A percentile compares a stretch with the other conserved stretches of the same genome.
Evolutionary conservation across 2,113 vertebrate species (phyloP).

Genomic region (Cochlearius cochlearius): DNA sequence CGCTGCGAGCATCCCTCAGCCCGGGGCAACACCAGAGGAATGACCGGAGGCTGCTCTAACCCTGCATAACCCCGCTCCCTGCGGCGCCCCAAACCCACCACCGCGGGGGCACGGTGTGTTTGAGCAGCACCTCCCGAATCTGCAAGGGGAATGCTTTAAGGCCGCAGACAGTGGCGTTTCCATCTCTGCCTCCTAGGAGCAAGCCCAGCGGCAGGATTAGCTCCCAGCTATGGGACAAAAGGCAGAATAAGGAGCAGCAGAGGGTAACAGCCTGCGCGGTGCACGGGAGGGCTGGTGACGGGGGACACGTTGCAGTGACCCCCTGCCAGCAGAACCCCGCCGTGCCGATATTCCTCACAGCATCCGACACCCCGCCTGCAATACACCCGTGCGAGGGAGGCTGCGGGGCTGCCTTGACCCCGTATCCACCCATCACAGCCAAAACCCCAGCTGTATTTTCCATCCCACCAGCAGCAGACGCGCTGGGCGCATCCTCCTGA

Average conservation of each 20-base stretch:
- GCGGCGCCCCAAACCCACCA: neutral
- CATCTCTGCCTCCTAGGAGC: neutral
- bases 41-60: neutral
- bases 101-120: accelerated
- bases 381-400: neutral
- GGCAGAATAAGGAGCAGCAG: neutral
- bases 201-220: neutral
- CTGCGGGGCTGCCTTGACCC: neutral
- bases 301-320: neutral
- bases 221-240: neutral
- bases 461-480: neutral
- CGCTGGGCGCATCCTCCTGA: neutral
- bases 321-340: neutral
- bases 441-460: neutral
- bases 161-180: neutral
- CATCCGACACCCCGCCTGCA: neutral
- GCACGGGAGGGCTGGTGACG: neutral
- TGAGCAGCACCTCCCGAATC: neutral
- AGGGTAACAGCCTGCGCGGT: too few relatives aligned
- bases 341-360: neutral
- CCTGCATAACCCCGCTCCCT: neutral
- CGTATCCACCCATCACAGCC: neutral
- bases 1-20: neutral
- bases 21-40: neutral
- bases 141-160: neutral